Base-by-base conservation (phyloP, 2,888 invertebrate species). In the Colletes collaris region DNA sequence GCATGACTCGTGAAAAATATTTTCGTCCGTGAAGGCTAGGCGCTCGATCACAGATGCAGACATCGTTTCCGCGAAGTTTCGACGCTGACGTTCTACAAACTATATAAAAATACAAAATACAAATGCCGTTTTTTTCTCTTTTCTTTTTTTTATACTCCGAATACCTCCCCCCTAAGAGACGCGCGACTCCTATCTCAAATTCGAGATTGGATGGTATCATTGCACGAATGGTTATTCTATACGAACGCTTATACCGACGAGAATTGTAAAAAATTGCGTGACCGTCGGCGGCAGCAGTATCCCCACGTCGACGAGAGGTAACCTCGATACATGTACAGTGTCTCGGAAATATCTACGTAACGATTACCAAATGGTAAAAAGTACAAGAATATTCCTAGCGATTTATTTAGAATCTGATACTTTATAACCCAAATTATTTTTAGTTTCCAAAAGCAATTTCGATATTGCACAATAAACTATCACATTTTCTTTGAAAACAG, bases 81-180 rank as follows among this genome's bases (percentile, higher is more conserved):
- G 75, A 62, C 72, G 55, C 79, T 74, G 58, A 75, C 70, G 83
- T 83, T 80, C 90, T 92, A 92, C 85, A 91, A 90, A 91, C 91
- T 91, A 92, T 91, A 92, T 91, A 91, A 92, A 92, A 92, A 92
- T 92, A 92, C 87, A 91, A 92, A 92, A 92, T 91, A 91, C 88
- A 88, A 89, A 89, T 89, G 87, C 84, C 84, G 82, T 84, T 88
- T 37, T 35, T 62, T 59, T 56, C 27, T 56, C 4, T 11, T 56
- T 56, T 16, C 16, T 16, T 13, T 27, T 35, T 10, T 56, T 27
- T 44, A 44, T 11, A 6, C 16, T 3, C 52, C 56, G 63, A 65
- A 56, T 69, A 72, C 46, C 53, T 46, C 59, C 11, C 49, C 49
- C 49, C 40, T 46, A 68, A 69, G 13, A 37, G 52, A 64, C 67